These are phyloP conservation scores for Morus bassanus DNA, from an alignment of 2,797 vertebrate species.

Conservation along the genomic window DNA sequence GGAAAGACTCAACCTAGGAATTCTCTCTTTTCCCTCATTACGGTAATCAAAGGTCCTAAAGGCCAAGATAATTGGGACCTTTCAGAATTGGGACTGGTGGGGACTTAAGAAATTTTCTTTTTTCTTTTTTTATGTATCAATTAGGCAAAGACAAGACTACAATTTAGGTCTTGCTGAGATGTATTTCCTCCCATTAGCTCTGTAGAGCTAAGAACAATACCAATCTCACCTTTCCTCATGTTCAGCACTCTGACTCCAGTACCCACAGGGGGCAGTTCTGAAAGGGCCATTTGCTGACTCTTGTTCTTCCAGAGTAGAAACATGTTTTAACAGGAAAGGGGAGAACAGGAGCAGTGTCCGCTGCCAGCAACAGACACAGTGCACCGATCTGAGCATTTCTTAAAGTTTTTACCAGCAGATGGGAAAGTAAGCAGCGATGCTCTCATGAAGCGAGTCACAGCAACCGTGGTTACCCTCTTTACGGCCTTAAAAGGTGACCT, in stretches of 20 bases:
- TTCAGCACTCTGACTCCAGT: not conserved
- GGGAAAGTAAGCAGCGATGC: not conserved
- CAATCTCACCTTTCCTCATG: not conserved
- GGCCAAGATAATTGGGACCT: not conserved
- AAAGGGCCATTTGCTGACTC: constrained; percentile 7
- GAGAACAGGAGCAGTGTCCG: constrained; percentile 48
- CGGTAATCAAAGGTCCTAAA: not conserved
- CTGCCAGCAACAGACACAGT: constrained; percentile 73
- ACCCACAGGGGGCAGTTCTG: not conserved
- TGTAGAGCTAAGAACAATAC: not conserved
- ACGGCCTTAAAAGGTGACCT: constrained; percentile 28
- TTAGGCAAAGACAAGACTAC: not conserved
- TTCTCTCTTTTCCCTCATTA: constrained; percentile 16
- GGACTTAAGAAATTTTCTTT: not conserved
- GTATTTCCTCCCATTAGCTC: constrained; percentile 3
- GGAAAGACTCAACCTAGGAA: not conserved
- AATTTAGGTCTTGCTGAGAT: constrained; percentile 17
- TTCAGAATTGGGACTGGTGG: not conserved
- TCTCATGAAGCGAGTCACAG: not conserved
- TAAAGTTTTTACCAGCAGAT: constrained; percentile 15
- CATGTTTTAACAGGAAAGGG: not conserved
- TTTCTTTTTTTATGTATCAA: not conserved
- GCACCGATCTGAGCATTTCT: constrained; percentile 12
- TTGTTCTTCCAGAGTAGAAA: constrained; percentile 15
- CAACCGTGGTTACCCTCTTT: constrained; percentile 45